Evolutionary conservation across 1,140 invertebrate genomes (phyloP).

Genomic region (Conopomorpha cramerella): DNA sequence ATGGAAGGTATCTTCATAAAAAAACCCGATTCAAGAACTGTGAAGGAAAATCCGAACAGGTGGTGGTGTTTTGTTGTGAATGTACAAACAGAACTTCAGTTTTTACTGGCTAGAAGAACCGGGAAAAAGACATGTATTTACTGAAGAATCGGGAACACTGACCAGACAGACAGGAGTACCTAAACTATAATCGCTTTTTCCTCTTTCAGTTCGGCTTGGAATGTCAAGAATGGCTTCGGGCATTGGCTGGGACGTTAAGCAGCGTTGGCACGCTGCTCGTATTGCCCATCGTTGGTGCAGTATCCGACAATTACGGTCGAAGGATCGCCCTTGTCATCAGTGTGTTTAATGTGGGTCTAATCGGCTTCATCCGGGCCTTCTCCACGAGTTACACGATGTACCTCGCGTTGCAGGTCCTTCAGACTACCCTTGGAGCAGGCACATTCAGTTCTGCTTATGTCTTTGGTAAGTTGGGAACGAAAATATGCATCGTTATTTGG

Average conservation of each 20-base stretch:
- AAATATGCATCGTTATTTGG: no score
- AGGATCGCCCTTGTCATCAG: constrained; percentile 65
- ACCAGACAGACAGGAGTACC: no score
- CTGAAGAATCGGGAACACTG: no score
- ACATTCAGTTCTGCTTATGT: constrained; percentile 15
- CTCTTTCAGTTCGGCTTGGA: constrained; percentile 4
- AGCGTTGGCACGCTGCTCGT: constrained; percentile 1
- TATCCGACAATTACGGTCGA: constrained; percentile 62
- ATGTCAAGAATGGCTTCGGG: constrained; percentile 2
- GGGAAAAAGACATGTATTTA: no score
- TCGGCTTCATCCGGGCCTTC: constrained; percentile 64
- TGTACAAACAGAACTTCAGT: no score
- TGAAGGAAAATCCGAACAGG: no score
- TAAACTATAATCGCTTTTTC: not conserved
- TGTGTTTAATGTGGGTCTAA: constrained; percentile 32
- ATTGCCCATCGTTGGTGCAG: constrained; percentile 19
- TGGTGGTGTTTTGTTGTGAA: no score
- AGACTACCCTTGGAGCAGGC: constrained; percentile 40
- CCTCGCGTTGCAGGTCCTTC: constrained; percentile 63
- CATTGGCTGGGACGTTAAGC: constrained; percentile 2
- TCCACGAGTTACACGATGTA: constrained; percentile 65
- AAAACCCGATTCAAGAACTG: no score
- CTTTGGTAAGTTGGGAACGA: constrained; percentile 13
- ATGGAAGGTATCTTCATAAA: no score
- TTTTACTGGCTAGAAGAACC: no score